Evolutionary conservation across 2,113 vertebrate genomes (phyloP).

Genomic region (Forbesichthys agassizii): DNA sequence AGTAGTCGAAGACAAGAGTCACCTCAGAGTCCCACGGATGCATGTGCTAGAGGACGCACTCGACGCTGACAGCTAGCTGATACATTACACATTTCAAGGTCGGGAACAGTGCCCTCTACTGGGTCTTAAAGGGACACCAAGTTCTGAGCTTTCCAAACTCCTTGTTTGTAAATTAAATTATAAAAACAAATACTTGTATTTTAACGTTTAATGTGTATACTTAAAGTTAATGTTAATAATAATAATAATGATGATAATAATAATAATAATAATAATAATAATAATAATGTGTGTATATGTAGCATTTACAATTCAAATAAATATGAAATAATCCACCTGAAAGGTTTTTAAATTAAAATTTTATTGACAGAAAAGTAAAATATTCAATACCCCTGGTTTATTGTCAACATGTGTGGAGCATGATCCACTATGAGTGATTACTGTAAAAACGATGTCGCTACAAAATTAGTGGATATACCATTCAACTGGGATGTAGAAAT

Average conservation of each 20-base stretch:
- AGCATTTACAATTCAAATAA: not conserved
- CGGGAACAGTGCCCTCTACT: conserved; percentile 29
- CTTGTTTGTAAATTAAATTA: too few relatives aligned
- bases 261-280: too few relatives aligned
- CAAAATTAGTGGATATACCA: conserved; percentile 51
- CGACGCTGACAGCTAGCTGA: conserved; percentile 37
- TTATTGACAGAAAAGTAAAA: conserved; percentile 61
- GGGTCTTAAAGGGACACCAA: conserved; percentile 68
- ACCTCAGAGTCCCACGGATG: conserved; percentile 33
- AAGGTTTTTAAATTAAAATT: conserved; percentile 52
- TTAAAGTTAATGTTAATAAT: too few relatives aligned
- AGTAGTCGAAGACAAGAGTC: conserved; percentile 26
- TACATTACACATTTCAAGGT: conserved; percentile 17
- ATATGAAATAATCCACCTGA: not conserved
- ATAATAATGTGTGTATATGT: not conserved
- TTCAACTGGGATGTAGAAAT: conserved; percentile 40
- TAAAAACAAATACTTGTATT: too few relatives aligned
- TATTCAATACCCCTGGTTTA: conserved; percentile 61
- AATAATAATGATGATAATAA: too few relatives aligned
- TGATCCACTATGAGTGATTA: conserved; percentile 36
- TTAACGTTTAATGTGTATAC: too few relatives aligned
- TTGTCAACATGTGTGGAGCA: conserved; percentile 44
- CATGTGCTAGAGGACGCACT: conserved; percentile 9
- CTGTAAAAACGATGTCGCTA: conserved; percentile 58
- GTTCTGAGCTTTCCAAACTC: not conserved